Evolutionary conservation across 2,113 vertebrate species (phyloP).

Genomic region (Actenoides lindsayi): DNA sequence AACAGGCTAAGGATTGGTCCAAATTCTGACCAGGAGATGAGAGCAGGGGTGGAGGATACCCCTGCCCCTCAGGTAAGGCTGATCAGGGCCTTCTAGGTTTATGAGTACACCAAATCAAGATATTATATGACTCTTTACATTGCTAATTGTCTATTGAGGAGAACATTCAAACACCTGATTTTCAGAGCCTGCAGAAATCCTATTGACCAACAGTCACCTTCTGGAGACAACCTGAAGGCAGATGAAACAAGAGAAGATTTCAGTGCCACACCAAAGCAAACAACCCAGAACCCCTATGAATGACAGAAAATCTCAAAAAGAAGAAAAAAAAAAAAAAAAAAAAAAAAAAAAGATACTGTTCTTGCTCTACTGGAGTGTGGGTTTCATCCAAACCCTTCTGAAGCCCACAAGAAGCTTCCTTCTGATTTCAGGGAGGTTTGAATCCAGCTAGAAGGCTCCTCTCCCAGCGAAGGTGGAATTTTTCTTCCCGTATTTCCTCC

Average conservation of each 20-base stretch:
- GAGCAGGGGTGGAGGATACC: not conserved
- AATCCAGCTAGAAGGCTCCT: not conserved
- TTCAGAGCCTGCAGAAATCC: not conserved
- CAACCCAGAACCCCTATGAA: not conserved
- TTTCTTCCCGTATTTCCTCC: not conserved
- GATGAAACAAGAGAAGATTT: not conserved
- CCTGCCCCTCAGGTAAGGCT: not conserved
- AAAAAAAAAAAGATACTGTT: rapidly evolving
- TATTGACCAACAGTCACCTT: not conserved
- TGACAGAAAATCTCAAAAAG: not conserved
- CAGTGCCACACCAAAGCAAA: not conserved
- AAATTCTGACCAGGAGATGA: not conserved
- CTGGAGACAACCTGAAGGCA: not conserved
- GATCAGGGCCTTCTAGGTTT: not conserved
- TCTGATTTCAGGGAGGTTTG: not conserved
- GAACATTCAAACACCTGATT: not conserved
- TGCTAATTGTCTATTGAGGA: not conserved
- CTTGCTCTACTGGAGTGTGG: not conserved
- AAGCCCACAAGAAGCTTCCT: not conserved
- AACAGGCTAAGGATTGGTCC: not conserved
- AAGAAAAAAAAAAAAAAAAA: not conserved
- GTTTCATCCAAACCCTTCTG: not conserved
- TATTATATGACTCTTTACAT: not conserved
- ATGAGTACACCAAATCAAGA: not conserved
- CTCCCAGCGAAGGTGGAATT: not conserved